Conservation (phyloP, 2,113 vertebrate genomes). For the Mobula hypostoma region DNA sequence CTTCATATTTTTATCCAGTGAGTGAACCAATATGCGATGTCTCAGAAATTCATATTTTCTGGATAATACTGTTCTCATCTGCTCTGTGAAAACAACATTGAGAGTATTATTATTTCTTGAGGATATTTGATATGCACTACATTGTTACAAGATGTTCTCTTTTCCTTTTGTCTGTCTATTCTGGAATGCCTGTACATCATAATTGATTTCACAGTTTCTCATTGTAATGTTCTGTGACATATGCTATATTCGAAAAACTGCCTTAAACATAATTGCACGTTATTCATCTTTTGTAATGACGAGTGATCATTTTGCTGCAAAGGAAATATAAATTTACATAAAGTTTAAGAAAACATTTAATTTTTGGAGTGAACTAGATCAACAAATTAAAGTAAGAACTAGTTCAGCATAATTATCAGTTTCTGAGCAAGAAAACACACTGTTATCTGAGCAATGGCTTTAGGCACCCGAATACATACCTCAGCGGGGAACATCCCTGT, state of each 20-base stretch:
- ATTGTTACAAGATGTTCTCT: background rate
- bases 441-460: background rate
- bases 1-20: too few relatives aligned
- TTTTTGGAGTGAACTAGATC: background rate
- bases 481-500: accelerated
- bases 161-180: background rate
- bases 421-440: background rate
- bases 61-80: too few relatives aligned
- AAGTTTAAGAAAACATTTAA: background rate
- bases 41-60: too few relatives aligned
- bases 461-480: background rate
- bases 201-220: background rate
- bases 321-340: background rate
- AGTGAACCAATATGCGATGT: too few relatives aligned
- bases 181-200: slow-evolving; percentile 4
- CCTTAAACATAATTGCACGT: background rate
- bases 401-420: background rate
- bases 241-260: background rate
- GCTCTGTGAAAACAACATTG: background rate
- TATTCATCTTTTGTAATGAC: background rate
- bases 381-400: background rate
- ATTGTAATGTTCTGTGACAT: background rate
- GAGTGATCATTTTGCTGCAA: background rate
- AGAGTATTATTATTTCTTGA: background rate
- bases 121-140: background rate